Base-by-base conservation (phyloP, 2,113 vertebrate species). In the Empidonax traillii region DNA sequence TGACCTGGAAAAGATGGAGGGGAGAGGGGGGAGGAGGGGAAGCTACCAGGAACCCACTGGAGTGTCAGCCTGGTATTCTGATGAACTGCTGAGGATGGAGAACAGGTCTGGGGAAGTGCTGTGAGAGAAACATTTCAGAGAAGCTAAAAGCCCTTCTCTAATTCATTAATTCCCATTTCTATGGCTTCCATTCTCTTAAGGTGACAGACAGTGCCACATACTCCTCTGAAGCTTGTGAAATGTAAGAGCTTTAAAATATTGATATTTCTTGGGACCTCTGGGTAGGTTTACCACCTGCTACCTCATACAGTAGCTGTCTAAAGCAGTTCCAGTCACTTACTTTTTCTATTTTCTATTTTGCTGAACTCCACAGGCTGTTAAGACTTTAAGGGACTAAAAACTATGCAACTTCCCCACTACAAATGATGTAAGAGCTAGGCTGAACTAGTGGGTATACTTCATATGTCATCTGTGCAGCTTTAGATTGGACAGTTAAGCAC, bases 161-260 rank as follows among this genome's bases (percentile, higher is more conserved):
- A 62, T 89, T 91, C 56, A 81, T 88, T 95, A 62, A 83, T 96
- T 97, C 91, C 67, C 81, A 79, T 90, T 95, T 94, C 94, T 71
- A 12, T 80, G 47, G 27, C 44, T 85, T 22, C 28, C 21, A n/a
- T 68, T 96, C 87, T 89, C 58, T 83, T 44, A 73, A 51, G 71
- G 94, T 78, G 14, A 65, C 69, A 95, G 87, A 67, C 81, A 96
- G 67, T 69, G 56, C 65, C 65, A 67, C 2, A 16, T 63, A 81
- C 73, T 84, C 90, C 14, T 61, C 44, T 83, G 20, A 89, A 75
- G 71, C 85, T 52, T 86, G 68, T 90, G 89, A 96, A 95, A 96
- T 52, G 20, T 43, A 89, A 97, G 87, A 95, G 24, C 47, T 90
- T 94, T 96, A 74, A 96, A 97, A 96, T 94, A 96, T 92, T 95